Base-by-base conservation (phyloP, 1,140 invertebrate genomes). In the Eupristina koningsbergeri region DNA sequence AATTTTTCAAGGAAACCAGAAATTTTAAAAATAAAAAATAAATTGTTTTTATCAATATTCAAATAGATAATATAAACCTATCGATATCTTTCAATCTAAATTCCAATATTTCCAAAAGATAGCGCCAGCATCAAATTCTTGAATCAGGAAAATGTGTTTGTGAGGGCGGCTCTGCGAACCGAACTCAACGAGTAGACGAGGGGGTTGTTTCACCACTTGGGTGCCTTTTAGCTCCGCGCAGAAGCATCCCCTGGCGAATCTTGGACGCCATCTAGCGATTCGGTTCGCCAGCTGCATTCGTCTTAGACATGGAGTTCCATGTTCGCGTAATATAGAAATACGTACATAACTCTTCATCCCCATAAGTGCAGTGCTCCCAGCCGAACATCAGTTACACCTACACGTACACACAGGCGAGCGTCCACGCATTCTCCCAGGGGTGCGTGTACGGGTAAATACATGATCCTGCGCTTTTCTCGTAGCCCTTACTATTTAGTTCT, bases 181-280 rank as follows among this genome's bases (percentile, higher is more conserved):
- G 53, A 76, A 63, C 41, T 73, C 81, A 61, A 77, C 76, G 22
- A 41, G 36, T 36, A 78, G 61, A 80, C 31, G 58, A n/a, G 45
- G 78, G 80, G 26, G n/a, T 73, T 39, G 78, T 80, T 63, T 36
- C 39, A 67, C 85, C 67, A 69, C 79, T 58, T 64, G 39, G 36
- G 69, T 69, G 78, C 71, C 61, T 58, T 86, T 80, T 77, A 58
- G 39, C 67, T 71, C n/a, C 67, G 67, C 67, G 39, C 67, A 71
- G 67, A 71, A 83, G 58, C 63, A 61, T 83, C 81, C 83, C 73
- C 58, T 74, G 75, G 81, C 73, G 78, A 81, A 64, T 73, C 73
- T 7, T 22, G 22, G 13, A 34, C 29, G 74, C 80, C 80, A 75
- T 41, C 80, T 76, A 34, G n/a, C 53, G 71, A 29, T n/a, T 29